phyloP scores from a whole-genome alignment of 1,140 invertebrate species.

The Drosophila oshimai region DNA sequence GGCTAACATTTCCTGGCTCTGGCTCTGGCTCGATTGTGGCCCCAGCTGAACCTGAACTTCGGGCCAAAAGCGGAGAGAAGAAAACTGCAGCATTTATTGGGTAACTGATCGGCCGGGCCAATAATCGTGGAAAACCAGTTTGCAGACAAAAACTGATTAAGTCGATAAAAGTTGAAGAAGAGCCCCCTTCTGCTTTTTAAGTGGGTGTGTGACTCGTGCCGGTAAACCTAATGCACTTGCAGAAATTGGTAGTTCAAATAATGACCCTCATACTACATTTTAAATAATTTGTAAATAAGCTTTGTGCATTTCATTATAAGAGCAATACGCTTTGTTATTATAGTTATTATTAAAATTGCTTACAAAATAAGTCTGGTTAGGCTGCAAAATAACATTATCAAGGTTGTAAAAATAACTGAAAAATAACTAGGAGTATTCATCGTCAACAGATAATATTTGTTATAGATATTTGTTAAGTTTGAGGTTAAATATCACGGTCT shows the following conservation, averaged over 20 bases:
- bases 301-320: no score
- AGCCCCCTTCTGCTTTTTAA: conserved; percentile 6
- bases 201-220: conserved; percentile 15
- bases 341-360: no score
- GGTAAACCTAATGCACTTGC: neutral
- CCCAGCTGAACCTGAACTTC: conserved; percentile 77
- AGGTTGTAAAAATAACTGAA: no score
- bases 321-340: no score
- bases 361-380: no score
- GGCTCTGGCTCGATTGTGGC: no score
- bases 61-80: conserved; percentile 15
- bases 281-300: no score
- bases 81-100: conserved; percentile 14
- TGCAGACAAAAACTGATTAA: conserved; percentile 12
- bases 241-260: neutral
- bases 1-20: conserved; percentile 61
- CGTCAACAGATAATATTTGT: no score
- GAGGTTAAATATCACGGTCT: neutral
- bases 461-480: no score
- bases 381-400: no score
- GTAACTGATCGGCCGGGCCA: conserved; percentile 21
- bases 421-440: no score
- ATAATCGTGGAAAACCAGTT: conserved; percentile 31
- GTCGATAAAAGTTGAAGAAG: conserved; percentile 27
- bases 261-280: no score